phyloP scores from a whole-genome alignment of 1,140 invertebrate genomes.

The Heliconius hewitsoni region DNA sequence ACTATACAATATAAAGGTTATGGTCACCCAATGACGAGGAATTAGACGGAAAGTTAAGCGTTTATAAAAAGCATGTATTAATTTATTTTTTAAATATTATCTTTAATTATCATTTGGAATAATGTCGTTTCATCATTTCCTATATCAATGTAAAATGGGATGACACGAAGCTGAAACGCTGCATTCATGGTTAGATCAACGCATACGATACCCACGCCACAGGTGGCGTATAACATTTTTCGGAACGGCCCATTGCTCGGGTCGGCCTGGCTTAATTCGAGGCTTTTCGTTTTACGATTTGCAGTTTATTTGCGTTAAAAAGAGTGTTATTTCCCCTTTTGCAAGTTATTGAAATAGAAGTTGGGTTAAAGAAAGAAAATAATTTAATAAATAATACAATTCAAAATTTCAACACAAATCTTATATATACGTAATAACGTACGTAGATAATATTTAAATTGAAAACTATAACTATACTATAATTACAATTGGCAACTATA shows the following conservation, averaged over 20 bases:
- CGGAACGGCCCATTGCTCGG: slow-evolving; percentile 56
- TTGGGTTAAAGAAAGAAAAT: not conserved
- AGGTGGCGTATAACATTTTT: slow-evolving; percentile 80
- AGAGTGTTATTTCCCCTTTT: slow-evolving; percentile 40
- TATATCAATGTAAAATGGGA: slow-evolving; percentile 50
- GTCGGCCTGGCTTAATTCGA: slow-evolving; percentile 68
- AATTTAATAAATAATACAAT: not conserved
- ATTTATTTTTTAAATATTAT: not conserved
- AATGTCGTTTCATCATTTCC: slow-evolving; percentile 13
- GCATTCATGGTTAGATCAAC: slow-evolving; percentile 74
- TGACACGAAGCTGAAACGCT: slow-evolving; percentile 45
- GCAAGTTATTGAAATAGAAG: not conserved
- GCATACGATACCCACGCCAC: slow-evolving; percentile 76
- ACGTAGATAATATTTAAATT: not conserved
- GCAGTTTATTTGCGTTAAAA: slow-evolving; percentile 74
- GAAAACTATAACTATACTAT: no score
- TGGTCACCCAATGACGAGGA: no score
- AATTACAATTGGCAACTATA: no score
- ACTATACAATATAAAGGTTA: no score
- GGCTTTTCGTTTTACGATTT: slow-evolving; percentile 59
- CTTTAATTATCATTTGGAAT: not conserved
- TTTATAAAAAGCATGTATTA: slow-evolving; percentile 1
- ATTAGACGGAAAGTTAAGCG: no score
- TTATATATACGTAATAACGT: not conserved
- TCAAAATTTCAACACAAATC: not conserved